Evolutionary conservation across 1,140 invertebrate genomes (phyloP).

Genomic region (Nebria ingens): DNA sequence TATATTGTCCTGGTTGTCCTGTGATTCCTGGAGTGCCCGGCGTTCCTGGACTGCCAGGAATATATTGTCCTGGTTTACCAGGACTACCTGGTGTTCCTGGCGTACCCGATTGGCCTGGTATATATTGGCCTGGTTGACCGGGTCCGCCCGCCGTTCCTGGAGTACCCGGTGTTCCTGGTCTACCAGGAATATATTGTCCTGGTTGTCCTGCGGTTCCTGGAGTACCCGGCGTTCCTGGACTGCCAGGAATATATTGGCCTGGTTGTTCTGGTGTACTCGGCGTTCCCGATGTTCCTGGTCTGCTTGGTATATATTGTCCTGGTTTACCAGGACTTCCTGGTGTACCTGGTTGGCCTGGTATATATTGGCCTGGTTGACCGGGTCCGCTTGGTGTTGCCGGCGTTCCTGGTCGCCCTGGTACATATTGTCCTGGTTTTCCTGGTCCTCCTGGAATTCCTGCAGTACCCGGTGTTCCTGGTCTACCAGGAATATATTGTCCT

Average conservation of each 20-base stretch:
- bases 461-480: not conserved
- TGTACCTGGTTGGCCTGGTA: constrained; percentile 13
- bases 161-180: constrained; percentile 22
- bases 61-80: constrained; percentile 29
- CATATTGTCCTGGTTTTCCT: not conserved
- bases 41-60: constrained; percentile 12
- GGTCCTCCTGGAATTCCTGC: not conserved
- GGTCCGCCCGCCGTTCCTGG: constrained; percentile 23
- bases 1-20: constrained; percentile 20
- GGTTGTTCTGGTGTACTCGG: constrained; percentile 30
- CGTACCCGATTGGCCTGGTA: constrained; percentile 38
- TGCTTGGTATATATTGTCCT: not conserved
- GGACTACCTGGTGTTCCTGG: constrained; percentile 28
- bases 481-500: constrained; percentile 27
- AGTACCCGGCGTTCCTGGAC: constrained; percentile 23
- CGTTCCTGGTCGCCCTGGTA: not conserved
- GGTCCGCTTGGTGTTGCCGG: not conserved
- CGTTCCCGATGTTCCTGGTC: constrained; percentile 35
- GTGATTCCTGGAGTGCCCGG: constrained; percentile 25
- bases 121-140: constrained; percentile 23
- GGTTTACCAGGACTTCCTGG: not conserved
- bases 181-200: constrained; percentile 20
- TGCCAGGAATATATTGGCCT: constrained; percentile 11
- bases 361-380: not conserved
- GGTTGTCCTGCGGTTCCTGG: constrained; percentile 22